These are phyloP conservation scores for Drosophila malerkotliana DNA, from an alignment of 1,140 invertebrate genomes.

Conservation along the genomic window DNA sequence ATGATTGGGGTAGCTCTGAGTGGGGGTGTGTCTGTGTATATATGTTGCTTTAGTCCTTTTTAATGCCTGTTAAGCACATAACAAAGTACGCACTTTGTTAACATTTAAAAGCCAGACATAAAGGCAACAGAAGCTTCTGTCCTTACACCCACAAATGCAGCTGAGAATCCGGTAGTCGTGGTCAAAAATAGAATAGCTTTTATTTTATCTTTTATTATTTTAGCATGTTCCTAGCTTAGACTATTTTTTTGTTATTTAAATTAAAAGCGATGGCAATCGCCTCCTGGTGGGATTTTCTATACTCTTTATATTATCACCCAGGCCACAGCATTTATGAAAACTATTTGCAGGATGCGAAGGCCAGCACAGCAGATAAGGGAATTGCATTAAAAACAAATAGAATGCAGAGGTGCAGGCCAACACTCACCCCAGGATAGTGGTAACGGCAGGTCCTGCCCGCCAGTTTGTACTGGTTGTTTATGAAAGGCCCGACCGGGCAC, in stretches of 20 bases:
- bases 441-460: slow-evolving; percentile 1
- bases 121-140: slow-evolving; percentile 47
- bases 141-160: slow-evolving; percentile 45
- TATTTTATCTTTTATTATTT: slow-evolving; percentile 21
- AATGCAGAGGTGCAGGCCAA: slow-evolving; percentile 7
- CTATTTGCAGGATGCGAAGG: slow-evolving; percentile 65
- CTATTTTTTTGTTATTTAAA: slow-evolving; percentile 29
- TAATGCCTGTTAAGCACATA: slow-evolving; percentile 66
- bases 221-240: slow-evolving; percentile 16
- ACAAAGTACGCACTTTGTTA: slow-evolving; percentile 76
- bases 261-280: slow-evolving; percentile 56
- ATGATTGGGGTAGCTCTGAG: slow-evolving; percentile 31
- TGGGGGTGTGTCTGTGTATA: neutral
- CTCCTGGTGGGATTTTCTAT: slow-evolving; percentile 1
- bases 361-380: slow-evolving; percentile 34
- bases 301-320: slow-evolving; percentile 31
- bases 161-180: slow-evolving; percentile 6
- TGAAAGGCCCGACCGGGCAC: slow-evolving; percentile 42
- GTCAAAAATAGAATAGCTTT: neutral
- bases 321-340: slow-evolving; percentile 65
- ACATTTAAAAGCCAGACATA: slow-evolving; percentile 67
- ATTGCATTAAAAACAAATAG: slow-evolving; percentile 69
- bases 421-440: neutral
- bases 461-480: slow-evolving; percentile 51
- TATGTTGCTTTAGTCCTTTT: slow-evolving; percentile 22